These are phyloP conservation scores for Drosophila mayri DNA, from an alignment of 1,140 invertebrate species.

Conservation along the genomic window DNA sequence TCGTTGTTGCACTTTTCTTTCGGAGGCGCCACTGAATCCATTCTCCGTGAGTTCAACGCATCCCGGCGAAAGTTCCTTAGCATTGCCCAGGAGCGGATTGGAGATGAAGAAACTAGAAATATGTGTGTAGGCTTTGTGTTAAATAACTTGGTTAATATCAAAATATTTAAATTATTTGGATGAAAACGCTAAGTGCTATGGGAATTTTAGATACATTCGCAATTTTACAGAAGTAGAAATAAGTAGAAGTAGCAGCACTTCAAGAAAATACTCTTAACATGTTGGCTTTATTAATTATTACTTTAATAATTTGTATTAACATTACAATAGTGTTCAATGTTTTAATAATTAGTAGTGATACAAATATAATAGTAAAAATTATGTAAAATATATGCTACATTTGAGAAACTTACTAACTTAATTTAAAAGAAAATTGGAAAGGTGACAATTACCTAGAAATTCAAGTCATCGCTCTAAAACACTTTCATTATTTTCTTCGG, in stretches of 20 bases:
- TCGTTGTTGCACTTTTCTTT: conserved; percentile 13
- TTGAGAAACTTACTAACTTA: too few species aligned
- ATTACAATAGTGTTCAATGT: not conserved
- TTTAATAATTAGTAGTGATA: not conserved
- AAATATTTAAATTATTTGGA: too few species aligned
- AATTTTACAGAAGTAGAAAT: not conserved
- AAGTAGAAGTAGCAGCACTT: too few species aligned
- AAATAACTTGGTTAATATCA: not conserved
- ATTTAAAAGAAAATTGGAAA: too few species aligned
- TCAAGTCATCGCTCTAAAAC: too few species aligned
- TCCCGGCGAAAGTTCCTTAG: conserved; percentile 36
- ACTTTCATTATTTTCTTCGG: too few species aligned
- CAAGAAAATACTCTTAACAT: not conserved
- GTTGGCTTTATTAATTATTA: not conserved
- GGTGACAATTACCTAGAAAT: too few species aligned
- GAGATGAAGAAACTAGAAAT: too few species aligned
- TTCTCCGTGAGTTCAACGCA: conserved; percentile 57
- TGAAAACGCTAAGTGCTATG: too few species aligned
- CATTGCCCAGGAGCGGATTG: conserved; percentile 38
- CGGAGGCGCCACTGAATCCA: conserved; percentile 6
- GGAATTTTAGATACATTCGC: too few species aligned
- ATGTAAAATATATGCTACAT: too few species aligned
- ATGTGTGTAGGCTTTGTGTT: not conserved
- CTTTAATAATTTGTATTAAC: not conserved
- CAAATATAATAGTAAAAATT: too few species aligned